These are phyloP conservation scores for Dione vanillae DNA, from an alignment of 2,888 invertebrate species.

Conservation along the genomic window DNA sequence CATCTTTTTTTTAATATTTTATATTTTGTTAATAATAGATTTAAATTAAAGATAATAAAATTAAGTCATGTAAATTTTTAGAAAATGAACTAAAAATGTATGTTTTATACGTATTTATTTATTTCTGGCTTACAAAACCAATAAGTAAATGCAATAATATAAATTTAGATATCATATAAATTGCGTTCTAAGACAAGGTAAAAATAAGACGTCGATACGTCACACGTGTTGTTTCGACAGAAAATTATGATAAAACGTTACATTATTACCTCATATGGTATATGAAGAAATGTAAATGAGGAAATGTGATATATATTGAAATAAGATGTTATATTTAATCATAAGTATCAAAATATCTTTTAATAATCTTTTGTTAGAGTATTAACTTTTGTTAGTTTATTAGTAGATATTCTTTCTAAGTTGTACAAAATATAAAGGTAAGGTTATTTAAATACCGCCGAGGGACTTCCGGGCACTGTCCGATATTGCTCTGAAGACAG, in stretches of 20 bases:
- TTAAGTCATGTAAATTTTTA: too few relatives aligned
- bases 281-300: neutral
- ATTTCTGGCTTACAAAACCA: too few relatives aligned
- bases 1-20: too few relatives aligned
- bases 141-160: too few relatives aligned
- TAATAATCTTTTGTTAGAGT: neutral
- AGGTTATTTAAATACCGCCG: slow-evolving; percentile 37
- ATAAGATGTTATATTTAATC: neutral
- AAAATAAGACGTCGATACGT: too few relatives aligned
- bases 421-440: slow-evolving; percentile 30
- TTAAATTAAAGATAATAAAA: too few relatives aligned
- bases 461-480: slow-evolving; percentile 35
- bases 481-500: slow-evolving; percentile 69
- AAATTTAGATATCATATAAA: too few relatives aligned
- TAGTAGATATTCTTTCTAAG: neutral
- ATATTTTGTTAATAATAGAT: too few relatives aligned
- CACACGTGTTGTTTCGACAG: slow-evolving; percentile 7
- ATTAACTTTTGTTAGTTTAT: too few relatives aligned
- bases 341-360: neutral
- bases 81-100: neutral
- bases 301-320: slow-evolving; percentile 9
- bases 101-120: too few relatives aligned
- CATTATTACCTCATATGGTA: too few relatives aligned
- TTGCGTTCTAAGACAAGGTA: too few relatives aligned
- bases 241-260: neutral